A percentile compares a stretch with the other conserved stretches of the same genome.
phyloP scores from a whole-genome alignment of 2,113 vertebrate species.

The Urocitellus parryii region DNA sequence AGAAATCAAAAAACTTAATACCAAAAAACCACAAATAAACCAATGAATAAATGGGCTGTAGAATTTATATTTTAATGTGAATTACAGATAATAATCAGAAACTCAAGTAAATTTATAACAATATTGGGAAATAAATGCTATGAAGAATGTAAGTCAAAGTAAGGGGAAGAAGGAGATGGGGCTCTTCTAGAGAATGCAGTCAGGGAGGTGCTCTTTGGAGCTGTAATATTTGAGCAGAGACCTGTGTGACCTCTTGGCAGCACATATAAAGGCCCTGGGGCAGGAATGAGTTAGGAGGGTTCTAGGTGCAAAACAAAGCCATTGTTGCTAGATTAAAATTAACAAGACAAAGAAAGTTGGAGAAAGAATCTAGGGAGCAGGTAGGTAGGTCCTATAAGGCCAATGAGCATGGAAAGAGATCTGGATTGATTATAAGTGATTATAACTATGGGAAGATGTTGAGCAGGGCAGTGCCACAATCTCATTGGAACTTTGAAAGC shows the following conservation, averaged over 20 bases:
- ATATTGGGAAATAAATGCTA: background rate
- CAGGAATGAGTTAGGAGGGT: background rate
- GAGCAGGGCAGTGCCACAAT: background rate
- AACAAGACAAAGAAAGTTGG: background rate
- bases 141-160: background rate
- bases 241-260: background rate
- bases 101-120: background rate
- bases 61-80: background rate
- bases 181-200: background rate
- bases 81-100: background rate
- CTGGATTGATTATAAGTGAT: background rate
- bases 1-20: no score
- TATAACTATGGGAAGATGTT: background rate
- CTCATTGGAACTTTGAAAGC: background rate
- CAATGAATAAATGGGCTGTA: no score
- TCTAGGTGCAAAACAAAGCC: background rate
- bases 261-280: background rate
- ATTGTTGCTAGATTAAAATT: background rate
- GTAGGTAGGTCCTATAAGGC: background rate
- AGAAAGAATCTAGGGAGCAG: background rate
- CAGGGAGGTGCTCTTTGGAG: background rate
- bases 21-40: no score
- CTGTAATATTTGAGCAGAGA: background rate
- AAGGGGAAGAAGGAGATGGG: background rate
- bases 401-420: background rate